Evolutionary conservation across 2,113 vertebrate species (phyloP), one percentile per base, ranked within the genome.

Genomic region (Pipra filicauda): DNA sequence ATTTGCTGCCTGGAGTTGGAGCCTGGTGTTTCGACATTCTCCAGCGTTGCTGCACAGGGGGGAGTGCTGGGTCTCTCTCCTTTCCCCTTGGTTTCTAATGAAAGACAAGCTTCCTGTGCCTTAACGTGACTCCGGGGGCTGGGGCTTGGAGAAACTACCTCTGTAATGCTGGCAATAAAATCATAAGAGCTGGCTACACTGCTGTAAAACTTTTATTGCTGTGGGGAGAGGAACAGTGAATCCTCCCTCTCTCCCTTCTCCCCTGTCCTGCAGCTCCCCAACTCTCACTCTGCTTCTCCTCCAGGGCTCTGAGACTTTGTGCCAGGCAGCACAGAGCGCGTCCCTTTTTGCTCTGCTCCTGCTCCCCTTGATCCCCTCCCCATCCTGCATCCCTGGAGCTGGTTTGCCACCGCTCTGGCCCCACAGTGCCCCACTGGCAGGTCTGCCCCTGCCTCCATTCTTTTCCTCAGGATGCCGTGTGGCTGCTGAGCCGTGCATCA

Each of bases 201-300:
- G 86, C 91, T 92, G 86, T 95, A 93, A 91, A 93, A 93, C 89
- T 91, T 93, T 86, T 71, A 95, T 88, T 92, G 91, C 86, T 77
- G 39, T 85, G 55, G 70, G 69, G 67, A 91, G 79, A 93, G 46
- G 59, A 95, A 31, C 55, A 78, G 80, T 1, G 8, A 43, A 71
- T 78, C 57, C 43, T 87, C 73, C 44, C 46, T 79, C 67, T 67
- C 58, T 83, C 72, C 67, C 28, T 82, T 35, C 61, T 81, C 62
- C 64, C 20, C 2, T 3, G 80, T 65, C 9, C 2, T 54, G 67
- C 1, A 3, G 48, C 66, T 82, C 51, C 51, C 35, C 2, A 4
- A 1, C 64, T 88, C 59, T 73, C 1, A 1, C 55, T 64, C 52
- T 4, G 5, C 37, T 80, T 6, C 1, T 21, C 14, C n/a, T 35